Evolutionary conservation across 2,113 vertebrate species (phyloP), one percentile per base, ranked within the genome.

Genomic region (Pica pica): DNA sequence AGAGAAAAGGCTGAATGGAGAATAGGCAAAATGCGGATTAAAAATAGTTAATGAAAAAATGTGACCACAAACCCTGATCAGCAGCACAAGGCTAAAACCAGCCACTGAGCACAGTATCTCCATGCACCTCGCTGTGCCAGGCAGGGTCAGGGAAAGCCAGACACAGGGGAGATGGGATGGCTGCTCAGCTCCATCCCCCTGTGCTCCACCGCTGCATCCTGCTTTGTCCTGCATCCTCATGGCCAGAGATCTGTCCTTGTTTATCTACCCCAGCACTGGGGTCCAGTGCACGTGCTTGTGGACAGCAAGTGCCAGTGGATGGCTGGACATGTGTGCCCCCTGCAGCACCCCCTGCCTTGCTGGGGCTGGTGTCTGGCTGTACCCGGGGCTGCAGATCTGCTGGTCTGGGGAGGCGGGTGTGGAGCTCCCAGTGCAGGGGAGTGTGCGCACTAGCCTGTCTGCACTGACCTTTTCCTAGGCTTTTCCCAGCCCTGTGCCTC

Each of bases 31-130:
- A 95, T 50, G 24, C 37, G 79, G 93, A 90, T 96, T 92, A 95
- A 97, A 95, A 95, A 97, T 83, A 94, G 91, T 93, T 94, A 90
- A 95, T 90, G 89, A 94, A 96, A 93, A 90, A 93, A 93, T 95
- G 92, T 71, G 92, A 95, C 92, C 39, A 18, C 83, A 65, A 95
- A 33, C 74, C 46, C 83, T 60, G 89, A 84, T 31, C 68, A 37
- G 47, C 82, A 89, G 77, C 0, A 9, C 76, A 53, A 76, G 68
- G 75, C 89, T 93, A 44, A 79, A 81, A 69, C 4, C 91, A 90
- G 47, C 21, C 10, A 9, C 41, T 3, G 6, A 46, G 84, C 20
- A 6, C 85, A 83, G 56, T 69, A 18, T 77, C 42, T 87, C 55
- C 8, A 13, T 20, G 78, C 47, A 9, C 68, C 27, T 67, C 1